Evolutionary conservation across 30 jellyfish, hydroid and myxozoan genomes (phyloP).

Genomic region (Rhopilema esculentum): DNA sequence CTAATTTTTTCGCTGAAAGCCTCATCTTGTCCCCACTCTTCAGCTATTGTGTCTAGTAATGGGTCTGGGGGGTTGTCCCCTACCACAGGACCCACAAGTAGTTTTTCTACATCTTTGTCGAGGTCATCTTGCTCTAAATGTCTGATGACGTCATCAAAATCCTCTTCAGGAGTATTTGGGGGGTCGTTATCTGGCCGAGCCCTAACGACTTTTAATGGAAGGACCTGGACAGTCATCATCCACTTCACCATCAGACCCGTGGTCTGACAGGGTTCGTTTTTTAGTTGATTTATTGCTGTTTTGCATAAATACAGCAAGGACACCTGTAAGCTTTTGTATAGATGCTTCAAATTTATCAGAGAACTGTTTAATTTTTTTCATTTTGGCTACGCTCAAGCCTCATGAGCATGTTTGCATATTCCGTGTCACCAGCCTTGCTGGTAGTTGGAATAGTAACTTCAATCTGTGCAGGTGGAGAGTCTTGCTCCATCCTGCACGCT

Average conservation of each 20-base stretch:
- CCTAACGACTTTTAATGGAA: too few relatives aligned
- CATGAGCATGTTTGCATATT: background rate
- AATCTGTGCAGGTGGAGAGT: constrained; percentile 16
- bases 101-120: background rate
- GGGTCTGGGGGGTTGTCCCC: background rate
- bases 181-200: too few relatives aligned
- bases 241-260: background rate
- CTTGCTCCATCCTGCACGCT: constrained; percentile 19
- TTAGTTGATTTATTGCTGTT: background rate
- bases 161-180: too few relatives aligned
- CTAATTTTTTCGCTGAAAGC: background rate
- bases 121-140: constrained; percentile 6
- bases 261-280: background rate
- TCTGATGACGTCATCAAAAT: constrained; percentile 2
- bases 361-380: background rate
- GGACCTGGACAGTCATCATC: background rate
- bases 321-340: constrained; percentile 12
- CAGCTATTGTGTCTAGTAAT: background rate
- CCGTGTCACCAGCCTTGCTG: constrained; percentile 14
- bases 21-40: background rate
- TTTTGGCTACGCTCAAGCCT: background rate
- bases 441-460: constrained; percentile 10
- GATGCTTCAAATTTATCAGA: constrained; percentile 12
- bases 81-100: background rate
- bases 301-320: constrained; percentile 1